Evolutionary conservation across 2,113 vertebrate species (phyloP).

Genomic region (Physeter macrocephalus): DNA sequence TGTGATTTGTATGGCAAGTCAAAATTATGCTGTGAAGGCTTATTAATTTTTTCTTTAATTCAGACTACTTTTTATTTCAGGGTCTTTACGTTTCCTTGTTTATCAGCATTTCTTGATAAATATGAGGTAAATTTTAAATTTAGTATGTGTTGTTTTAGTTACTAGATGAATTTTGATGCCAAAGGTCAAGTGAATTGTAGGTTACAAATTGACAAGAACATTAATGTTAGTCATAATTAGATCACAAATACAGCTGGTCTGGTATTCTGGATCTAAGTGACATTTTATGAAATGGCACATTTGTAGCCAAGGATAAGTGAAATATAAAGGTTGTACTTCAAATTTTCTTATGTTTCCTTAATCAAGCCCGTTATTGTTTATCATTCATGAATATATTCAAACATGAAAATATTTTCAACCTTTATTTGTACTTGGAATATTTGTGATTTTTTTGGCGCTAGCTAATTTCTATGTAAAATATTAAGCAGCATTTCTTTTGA

Average conservation of each 20-base stretch:
- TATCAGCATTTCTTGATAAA: slow-evolving; percentile 79
- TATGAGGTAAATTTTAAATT: slow-evolving; percentile 77
- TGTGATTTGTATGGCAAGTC: not conserved
- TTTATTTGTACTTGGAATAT: not conserved
- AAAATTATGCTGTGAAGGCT: not conserved
- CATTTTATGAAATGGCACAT: not conserved
- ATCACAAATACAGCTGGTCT: not conserved
- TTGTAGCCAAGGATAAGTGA: not conserved
- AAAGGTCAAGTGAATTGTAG: not conserved
- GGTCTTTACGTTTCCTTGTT: slow-evolving; percentile 84
- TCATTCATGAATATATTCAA: not conserved
- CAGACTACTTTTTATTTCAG: slow-evolving; percentile 73
- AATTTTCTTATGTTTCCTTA: not conserved
- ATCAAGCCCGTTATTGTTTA: not conserved
- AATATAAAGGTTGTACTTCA: not conserved
- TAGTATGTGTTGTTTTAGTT: not conserved
- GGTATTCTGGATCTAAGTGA: not conserved
- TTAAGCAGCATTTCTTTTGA: slow-evolving; percentile 6
- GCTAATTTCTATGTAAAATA: not conserved
- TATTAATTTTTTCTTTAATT: not conserved
- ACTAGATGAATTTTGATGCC: not conserved
- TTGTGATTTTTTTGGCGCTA: not conserved
- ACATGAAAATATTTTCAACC: not conserved
- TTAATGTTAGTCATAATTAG: slow-evolving; percentile 15
- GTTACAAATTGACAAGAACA: not conserved